These are phyloP conservation scores for Cataglyphis albicans DNA, from an alignment of 2,888 invertebrate genomes.

Conservation along the genomic window DNA sequence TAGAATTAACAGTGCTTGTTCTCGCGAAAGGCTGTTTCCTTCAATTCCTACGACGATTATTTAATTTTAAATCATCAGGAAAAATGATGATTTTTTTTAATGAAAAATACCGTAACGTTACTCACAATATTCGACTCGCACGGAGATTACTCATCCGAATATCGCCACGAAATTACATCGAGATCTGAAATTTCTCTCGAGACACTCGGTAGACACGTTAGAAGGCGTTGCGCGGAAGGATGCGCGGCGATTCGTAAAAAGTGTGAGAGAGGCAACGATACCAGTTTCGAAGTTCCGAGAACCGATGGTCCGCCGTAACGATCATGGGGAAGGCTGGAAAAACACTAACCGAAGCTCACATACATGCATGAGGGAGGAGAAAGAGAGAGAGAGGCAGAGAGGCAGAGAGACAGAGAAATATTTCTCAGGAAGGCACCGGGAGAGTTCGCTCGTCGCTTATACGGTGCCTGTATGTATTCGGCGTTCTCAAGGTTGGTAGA, in stretches of 20 bases:
- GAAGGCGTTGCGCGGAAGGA: slow-evolving; percentile 33
- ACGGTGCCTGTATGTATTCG: slow-evolving; percentile 60
- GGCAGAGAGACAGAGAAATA: slow-evolving; percentile 8
- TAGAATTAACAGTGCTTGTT: neutral
- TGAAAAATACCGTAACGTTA: neutral
- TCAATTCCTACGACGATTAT: neutral
- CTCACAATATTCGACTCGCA: neutral
- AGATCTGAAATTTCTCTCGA: slow-evolving; percentile 7
- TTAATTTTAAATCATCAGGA: neutral
- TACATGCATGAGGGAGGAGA: neutral
- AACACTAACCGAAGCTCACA: slow-evolving; percentile 42
- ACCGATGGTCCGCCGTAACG: slow-evolving; percentile 29
- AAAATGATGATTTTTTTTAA: neutral
- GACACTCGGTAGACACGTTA: slow-evolving; percentile 21
- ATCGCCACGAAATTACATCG: neutral
- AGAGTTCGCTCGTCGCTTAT: slow-evolving; percentile 48
- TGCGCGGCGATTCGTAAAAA: slow-evolving; percentile 47
- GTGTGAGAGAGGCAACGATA: slow-evolving; percentile 54
- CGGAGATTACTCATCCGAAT: neutral
- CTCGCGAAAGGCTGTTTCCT: neutral
- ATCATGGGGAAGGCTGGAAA: slow-evolving; percentile 52
- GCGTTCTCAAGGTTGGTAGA: slow-evolving; percentile 73
- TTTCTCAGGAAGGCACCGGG: slow-evolving; percentile 55
- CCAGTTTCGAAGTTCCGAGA: slow-evolving; percentile 56
- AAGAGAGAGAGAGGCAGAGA: neutral